A percentile compares a stretch with the other conserved stretches of the same genome.
These are phyloP conservation scores for Sitta carolinensis DNA, from an alignment of 2,797 vertebrate species.

Conservation along the genomic window DNA sequence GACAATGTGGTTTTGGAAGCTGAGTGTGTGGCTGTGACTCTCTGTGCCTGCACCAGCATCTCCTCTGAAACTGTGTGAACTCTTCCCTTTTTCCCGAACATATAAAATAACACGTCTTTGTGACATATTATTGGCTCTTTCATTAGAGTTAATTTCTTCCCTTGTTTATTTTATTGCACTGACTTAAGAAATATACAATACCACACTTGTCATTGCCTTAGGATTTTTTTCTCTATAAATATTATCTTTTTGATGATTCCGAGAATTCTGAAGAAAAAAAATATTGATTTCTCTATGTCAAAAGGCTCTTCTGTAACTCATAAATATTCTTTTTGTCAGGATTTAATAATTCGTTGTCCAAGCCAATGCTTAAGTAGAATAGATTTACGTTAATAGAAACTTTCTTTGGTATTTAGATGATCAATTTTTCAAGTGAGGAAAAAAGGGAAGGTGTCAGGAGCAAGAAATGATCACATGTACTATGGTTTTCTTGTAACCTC, in stretches of 20 bases:
- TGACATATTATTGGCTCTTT: slow-evolving; percentile 15
- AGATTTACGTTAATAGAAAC: slow-evolving; percentile 70
- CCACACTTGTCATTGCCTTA: background rate
- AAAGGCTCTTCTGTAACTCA: slow-evolving; percentile 61
- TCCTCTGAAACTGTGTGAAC: background rate
- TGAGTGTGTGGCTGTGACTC: background rate
- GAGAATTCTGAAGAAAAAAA: slow-evolving; percentile 47
- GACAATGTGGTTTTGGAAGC: accelerated
- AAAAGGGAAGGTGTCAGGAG: slow-evolving; percentile 13
- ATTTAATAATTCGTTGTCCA: slow-evolving; percentile 65
- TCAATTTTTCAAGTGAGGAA: slow-evolving; percentile 47
- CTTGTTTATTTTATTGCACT: slow-evolving; percentile 48
- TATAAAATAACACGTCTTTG: background rate
- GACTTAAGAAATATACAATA: background rate
- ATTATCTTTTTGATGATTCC: slow-evolving; percentile 60
- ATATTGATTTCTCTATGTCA: slow-evolving; percentile 67
- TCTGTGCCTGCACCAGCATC: accelerated
- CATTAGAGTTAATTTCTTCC: slow-evolving; percentile 47
- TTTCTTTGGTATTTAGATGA: slow-evolving; percentile 51
- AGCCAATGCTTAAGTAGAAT: slow-evolving; percentile 55
- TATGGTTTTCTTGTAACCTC: background rate
- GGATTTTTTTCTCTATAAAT: slow-evolving; percentile 31
- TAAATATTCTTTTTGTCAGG: slow-evolving; percentile 72
- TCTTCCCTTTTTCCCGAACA: background rate
- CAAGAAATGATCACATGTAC: slow-evolving; percentile 5